These are phyloP conservation scores for Calephelis perditalis DNA, from an alignment of 2,888 invertebrate genomes.

Conservation along the genomic window DNA sequence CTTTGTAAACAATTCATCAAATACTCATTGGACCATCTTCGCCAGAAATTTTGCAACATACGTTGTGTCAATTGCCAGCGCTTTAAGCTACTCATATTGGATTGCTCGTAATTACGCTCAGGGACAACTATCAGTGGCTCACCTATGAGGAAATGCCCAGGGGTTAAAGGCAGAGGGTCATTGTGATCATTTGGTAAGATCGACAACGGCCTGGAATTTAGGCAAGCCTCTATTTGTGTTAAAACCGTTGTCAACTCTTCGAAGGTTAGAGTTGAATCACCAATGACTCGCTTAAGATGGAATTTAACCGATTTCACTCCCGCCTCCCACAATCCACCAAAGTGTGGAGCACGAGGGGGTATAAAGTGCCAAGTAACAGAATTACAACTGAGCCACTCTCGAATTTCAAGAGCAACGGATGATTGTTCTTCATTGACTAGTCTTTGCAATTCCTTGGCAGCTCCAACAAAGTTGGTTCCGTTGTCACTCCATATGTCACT, in stretches of 20 bases:
- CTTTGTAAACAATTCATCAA: neutral
- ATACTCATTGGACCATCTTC: slow-evolving; percentile 11
- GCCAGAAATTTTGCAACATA: slow-evolving; percentile 11
- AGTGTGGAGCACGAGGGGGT: slow-evolving; percentile 28
- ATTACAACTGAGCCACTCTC: neutral
- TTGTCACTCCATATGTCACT: slow-evolving; percentile 22
- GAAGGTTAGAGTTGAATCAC: slow-evolving; percentile 23
- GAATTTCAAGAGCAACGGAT: neutral
- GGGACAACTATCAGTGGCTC: slow-evolving; percentile 25
- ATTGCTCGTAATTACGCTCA: slow-evolving; percentile 21
- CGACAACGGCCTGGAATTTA: slow-evolving; percentile 26
- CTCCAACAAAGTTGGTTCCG: slow-evolving; percentile 27
- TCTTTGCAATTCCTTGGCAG: slow-evolving; percentile 16
- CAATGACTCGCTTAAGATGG: slow-evolving; percentile 23
- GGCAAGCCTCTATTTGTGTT: slow-evolving; percentile 28
- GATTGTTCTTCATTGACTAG: slow-evolving; percentile 13
- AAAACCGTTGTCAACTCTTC: slow-evolving; percentile 26
- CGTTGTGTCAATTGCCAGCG: slow-evolving; percentile 13
- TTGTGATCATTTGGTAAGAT: neutral
- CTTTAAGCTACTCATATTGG: slow-evolving; percentile 12
- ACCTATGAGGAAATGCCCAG: slow-evolving; percentile 27
- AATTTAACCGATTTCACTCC: slow-evolving; percentile 25
- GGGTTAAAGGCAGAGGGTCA: slow-evolving; percentile 20
- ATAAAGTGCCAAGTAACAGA: slow-evolving; percentile 26
- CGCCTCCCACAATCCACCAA: slow-evolving; percentile 32